A percentile compares a stretch with the other conserved stretches of the same genome.
Evolutionary conservation across 2,797 vertebrate species (phyloP).

Genomic region (Emys orbicularis): DNA sequence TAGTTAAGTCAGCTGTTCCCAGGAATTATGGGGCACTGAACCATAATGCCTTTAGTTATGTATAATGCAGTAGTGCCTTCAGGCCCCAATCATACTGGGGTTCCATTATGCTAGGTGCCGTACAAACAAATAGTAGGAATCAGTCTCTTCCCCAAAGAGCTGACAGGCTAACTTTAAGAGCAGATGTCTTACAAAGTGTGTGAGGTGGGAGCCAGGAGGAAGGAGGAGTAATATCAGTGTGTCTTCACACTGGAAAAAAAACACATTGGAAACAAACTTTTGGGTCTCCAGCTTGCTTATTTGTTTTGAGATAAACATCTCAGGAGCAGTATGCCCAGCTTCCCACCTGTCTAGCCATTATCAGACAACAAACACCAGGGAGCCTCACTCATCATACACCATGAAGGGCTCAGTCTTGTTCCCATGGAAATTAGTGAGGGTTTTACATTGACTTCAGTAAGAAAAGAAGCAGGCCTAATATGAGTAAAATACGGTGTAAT

Average conservation of each 20-base stretch:
- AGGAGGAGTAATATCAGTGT: background rate
- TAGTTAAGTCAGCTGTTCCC: background rate
- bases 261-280: background rate
- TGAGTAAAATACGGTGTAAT: conserved; percentile 51
- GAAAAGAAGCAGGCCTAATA: background rate
- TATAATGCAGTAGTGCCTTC: background rate
- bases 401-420: background rate
- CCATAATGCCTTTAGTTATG: background rate
- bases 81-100: rapidly evolving
- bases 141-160: background rate
- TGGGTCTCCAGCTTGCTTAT: background rate
- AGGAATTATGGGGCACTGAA: background rate
- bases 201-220: background rate
- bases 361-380: background rate
- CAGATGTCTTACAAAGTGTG: background rate
- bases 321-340: background rate
- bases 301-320: background rate
- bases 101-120: background rate
- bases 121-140: background rate
- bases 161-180: background rate
- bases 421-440: background rate
- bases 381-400: background rate
- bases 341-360: background rate
- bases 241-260: rapidly evolving
- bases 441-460: conserved; percentile 21